A percentile compares a stretch with the other conserved stretches of the same genome.
phyloP scores from a whole-genome alignment of 2,797 vertebrate species.

The Schizopygopsis malacanthus region DNA sequence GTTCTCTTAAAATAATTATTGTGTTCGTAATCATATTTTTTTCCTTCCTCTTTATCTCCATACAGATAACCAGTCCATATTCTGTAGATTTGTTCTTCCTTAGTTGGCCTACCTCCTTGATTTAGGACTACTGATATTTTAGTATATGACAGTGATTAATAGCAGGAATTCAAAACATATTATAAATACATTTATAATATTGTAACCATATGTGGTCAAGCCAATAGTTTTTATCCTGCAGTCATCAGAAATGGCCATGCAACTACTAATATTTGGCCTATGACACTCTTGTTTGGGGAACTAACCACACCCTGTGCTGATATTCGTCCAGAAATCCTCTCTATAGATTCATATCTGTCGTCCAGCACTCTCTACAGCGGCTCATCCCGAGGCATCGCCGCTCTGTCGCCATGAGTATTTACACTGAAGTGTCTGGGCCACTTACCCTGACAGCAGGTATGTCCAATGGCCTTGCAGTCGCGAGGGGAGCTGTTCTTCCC shows the following conservation, averaged over 20 bases:
- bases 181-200: background rate
- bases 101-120: background rate
- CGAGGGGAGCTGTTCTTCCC: conserved; percentile 74
- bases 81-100: background rate
- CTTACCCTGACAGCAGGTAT: conserved; percentile 83
- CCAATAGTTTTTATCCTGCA: background rate
- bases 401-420: conserved; percentile 84
- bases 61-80: conserved; percentile 8
- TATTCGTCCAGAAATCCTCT: conserved; percentile 71
- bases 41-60: conserved; percentile 19
- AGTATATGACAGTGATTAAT: background rate
- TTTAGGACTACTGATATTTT: background rate
- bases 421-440: conserved; percentile 79
- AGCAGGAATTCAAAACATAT: background rate
- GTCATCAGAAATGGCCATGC: background rate
- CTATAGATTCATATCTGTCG: conserved; percentile 79
- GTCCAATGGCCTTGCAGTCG: conserved; percentile 76
- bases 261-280: background rate
- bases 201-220: background rate
- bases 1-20: background rate
- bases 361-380: conserved; percentile 50
- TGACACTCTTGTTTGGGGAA: conserved; percentile 69
- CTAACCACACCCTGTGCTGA: conserved; percentile 65
- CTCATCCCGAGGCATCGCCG: conserved; percentile 80
- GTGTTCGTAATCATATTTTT: background rate